Base-by-base conservation (phyloP, 2,888 invertebrate genomes). In the Laspeyria flexula region DNA sequence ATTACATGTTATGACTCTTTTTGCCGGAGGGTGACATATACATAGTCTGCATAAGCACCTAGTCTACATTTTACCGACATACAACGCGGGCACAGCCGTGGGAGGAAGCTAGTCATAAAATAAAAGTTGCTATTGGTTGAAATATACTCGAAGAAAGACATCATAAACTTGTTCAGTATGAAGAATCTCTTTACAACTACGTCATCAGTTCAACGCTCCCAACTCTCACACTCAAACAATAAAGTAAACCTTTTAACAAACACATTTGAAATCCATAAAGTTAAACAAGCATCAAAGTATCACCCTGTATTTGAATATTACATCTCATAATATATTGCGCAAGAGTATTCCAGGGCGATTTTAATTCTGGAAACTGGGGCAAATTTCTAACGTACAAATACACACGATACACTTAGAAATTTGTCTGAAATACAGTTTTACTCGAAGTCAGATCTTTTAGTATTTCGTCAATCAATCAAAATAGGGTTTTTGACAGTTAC, bases 291-390 rank as follows among this genome's bases (percentile, higher is more conserved):
- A 25, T 25, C 3, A 39, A 40, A 33, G 11, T 11, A 35, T 49
- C 77, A 70, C 3, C 66, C 73, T 73, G 61, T 73, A 58, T 54
- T 31, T 30, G 47, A 57, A 62, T 59, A 63, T 71, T 68, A 73
- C 68, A 77, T 72, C 53, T 60, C 68, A 65, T 71, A 69, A 74
- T 69, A 77, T 73, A 78, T 78, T 81, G 75, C 82, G 83, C 69
- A 76, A 74, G 68, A 62, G 73, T 59, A 63, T 55, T 71, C 56
- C 61, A 53, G 64, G 55, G 68, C 59, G 61, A 79, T 74, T 81
- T 81, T 85, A 81, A 85, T 77, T 85, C 73, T 82, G 86, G 84
- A 85, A 86, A 81, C 74, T 86, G 71, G 86, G 79, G 64, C 87
- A 79, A 73, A 79, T 81, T 51, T 73, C 57, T 60, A 69, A 62